Evolutionary conservation across 2,113 vertebrate genomes (phyloP).

Genomic region (Hassar affinis): DNA sequence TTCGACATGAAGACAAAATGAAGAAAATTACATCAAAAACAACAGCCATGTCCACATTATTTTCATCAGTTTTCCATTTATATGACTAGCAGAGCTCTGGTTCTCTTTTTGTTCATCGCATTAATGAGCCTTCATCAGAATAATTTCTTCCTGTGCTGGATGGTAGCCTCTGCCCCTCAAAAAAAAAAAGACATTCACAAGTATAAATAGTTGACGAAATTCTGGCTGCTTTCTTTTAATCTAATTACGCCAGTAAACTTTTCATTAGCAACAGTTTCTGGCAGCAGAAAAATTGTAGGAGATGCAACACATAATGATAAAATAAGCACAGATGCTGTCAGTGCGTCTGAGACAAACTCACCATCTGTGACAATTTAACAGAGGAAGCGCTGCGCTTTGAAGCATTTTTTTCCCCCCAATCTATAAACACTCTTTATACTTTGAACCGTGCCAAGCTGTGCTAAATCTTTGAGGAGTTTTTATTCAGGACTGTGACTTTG

Average conservation of each 20-base stretch:
- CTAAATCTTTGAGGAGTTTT: conserved; percentile 9
- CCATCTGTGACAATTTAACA: conserved; percentile 26
- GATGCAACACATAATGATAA: conserved; percentile 19
- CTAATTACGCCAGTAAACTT: background rate
- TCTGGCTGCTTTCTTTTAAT: background rate
- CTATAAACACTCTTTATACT: conserved; percentile 23
- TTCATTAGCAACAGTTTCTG: conserved; percentile 11
- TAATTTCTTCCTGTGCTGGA: background rate
- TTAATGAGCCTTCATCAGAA: background rate
- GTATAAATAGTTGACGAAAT: background rate
- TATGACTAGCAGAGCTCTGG: background rate
- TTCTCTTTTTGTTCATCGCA: background rate
- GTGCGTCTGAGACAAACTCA: conserved; percentile 12
- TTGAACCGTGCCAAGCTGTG: conserved; percentile 9
- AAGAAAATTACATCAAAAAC: background rate
- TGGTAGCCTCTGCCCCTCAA: background rate
- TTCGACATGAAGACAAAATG: background rate
- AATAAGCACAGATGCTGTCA: conserved; percentile 28
- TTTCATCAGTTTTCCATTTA: background rate
- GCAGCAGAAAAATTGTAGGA: background rate
- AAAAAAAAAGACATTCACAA: background rate
- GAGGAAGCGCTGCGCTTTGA: conserved; percentile 21
- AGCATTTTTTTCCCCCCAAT: background rate
- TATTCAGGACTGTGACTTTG: conserved; percentile 14
- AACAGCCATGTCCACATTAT: background rate